Percentiles rank a stretch among this genome's conserved stretches.
These are phyloP conservation scores for Phthorimaea operculella DNA, from an alignment of 1,140 invertebrate genomes.

Conservation along the genomic window DNA sequence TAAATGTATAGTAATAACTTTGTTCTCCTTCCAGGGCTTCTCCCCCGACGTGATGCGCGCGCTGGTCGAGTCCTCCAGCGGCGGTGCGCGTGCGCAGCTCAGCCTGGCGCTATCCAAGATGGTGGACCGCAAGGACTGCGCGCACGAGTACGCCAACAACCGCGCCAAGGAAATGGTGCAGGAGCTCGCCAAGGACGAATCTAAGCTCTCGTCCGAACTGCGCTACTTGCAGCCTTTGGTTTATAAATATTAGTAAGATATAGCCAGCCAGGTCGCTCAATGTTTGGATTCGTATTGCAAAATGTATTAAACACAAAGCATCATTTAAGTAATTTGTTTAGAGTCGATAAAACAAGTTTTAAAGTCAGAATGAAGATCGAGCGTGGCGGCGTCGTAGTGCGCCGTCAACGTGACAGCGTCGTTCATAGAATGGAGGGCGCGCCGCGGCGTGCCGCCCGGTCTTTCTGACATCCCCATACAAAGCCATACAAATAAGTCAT, in stretches of 20 bases:
- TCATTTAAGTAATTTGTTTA: too few relatives aligned
- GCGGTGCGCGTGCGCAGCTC: constrained; percentile 64
- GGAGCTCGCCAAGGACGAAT: constrained; percentile 63
- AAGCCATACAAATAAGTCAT: too few relatives aligned
- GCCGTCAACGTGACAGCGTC: too few relatives aligned
- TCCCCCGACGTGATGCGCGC: constrained; percentile 57
- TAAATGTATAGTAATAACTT: not conserved
- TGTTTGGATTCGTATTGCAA: too few relatives aligned
- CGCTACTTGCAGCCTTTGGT: constrained; percentile 58
- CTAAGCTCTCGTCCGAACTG: constrained; percentile 61
- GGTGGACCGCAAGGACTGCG: constrained; percentile 63
- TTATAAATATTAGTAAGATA: constrained; percentile 31
- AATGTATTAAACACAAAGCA: too few relatives aligned
- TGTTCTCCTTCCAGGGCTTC: constrained; percentile 62
- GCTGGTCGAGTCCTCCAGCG: constrained; percentile 56
- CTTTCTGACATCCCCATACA: too few relatives aligned
- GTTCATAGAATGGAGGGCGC: too few relatives aligned
- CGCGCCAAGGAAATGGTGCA: constrained; percentile 62
- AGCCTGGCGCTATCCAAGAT: constrained; percentile 61
- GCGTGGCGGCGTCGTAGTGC: too few relatives aligned
- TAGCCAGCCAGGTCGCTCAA: too few relatives aligned
- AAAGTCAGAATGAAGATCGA: too few relatives aligned
- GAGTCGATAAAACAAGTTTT: too few relatives aligned
- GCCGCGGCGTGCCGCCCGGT: too few relatives aligned
- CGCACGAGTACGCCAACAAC: constrained; percentile 63